Conservation (phyloP, 2,113 vertebrate genomes). For the Spilogale gracilis region DNA sequence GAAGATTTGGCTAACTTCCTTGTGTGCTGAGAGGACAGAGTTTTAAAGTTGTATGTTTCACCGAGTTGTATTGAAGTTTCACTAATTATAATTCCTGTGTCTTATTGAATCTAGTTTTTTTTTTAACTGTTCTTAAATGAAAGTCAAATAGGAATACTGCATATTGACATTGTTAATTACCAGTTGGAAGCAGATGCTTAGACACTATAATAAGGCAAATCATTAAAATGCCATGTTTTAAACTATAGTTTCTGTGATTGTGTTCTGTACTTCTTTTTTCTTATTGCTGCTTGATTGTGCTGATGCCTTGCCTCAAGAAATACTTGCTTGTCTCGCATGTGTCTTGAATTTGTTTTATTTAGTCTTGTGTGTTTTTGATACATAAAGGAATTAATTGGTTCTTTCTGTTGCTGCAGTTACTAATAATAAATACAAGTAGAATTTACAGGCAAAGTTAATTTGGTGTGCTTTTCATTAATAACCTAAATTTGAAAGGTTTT, state of each 20-base stretch:
- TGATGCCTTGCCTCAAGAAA: slow-evolving; percentile 76
- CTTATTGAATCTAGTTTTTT: slow-evolving; percentile 64
- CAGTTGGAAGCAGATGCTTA: slow-evolving; percentile 87
- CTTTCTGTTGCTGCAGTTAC: slow-evolving; percentile 90
- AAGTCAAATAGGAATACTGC: slow-evolving; percentile 86
- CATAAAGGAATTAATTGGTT: slow-evolving; percentile 86
- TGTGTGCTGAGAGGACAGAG: slow-evolving; percentile 71
- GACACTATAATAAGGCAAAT: slow-evolving; percentile 91
- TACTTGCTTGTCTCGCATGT: slow-evolving; percentile 88
- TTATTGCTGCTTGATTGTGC: slow-evolving; percentile 84
- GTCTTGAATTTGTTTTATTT: slow-evolving; percentile 80
- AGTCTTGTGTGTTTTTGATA: slow-evolving; percentile 76
- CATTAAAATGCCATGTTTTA: slow-evolving; percentile 73
- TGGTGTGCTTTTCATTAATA: background rate
- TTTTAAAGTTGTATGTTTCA: background rate
- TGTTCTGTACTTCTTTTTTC: slow-evolving; percentile 83
- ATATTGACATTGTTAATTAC: slow-evolving; percentile 81
- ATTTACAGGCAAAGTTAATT: background rate
- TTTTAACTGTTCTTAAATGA: slow-evolving; percentile 71
- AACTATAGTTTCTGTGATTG: slow-evolving; percentile 87
- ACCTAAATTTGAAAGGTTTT: background rate
- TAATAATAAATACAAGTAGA: slow-evolving; percentile 58
- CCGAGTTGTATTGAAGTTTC: slow-evolving; percentile 25
- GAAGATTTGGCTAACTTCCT: slow-evolving; percentile 73
- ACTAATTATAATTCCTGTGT: slow-evolving; percentile 33